Percentiles rank a stretch among this genome's conserved stretches.
Evolutionary conservation across 1,140 invertebrate species (phyloP).

Genomic region (Dreissena polymorpha): DNA sequence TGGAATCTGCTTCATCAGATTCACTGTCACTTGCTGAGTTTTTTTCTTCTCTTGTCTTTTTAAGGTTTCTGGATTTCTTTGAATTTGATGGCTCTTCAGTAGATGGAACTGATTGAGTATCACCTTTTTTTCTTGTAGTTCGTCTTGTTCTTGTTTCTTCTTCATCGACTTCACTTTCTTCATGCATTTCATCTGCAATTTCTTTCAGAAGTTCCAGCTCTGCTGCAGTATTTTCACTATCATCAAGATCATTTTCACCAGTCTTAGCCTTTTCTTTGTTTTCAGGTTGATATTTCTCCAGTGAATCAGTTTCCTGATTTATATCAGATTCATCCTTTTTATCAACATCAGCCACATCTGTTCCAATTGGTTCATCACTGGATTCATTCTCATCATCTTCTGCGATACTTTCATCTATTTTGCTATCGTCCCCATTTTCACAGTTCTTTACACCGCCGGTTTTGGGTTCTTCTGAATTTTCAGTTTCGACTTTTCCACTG

Average conservation of each 20-base stretch:
- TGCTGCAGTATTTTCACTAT: constrained; percentile 66
- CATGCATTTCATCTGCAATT: constrained; percentile 76
- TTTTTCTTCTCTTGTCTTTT: no score
- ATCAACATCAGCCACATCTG: neutral
- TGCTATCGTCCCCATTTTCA: constrained; percentile 13
- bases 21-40: no score
- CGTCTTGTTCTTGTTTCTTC: constrained; percentile 3
- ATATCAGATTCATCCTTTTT: constrained; percentile 30
- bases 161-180: constrained; percentile 55
- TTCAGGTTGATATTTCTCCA: neutral
- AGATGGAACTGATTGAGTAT: no score
- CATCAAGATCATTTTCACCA: constrained; percentile 19
- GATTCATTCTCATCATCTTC: neutral
- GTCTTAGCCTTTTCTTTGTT: constrained; percentile 22
- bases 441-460: neutral
- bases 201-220: constrained; percentile 71
- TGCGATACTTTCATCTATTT: neutral
- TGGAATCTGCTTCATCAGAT: no score
- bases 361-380: neutral
- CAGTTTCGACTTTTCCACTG: neutral
- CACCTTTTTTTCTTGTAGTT: no score
- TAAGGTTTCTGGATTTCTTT: no score
- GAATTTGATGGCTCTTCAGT: no score
- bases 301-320: neutral
- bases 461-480: neutral